These are phyloP conservation scores for Fistularia tabacaria DNA, from an alignment of 2,797 vertebrate genomes.

Conservation along the genomic window DNA sequence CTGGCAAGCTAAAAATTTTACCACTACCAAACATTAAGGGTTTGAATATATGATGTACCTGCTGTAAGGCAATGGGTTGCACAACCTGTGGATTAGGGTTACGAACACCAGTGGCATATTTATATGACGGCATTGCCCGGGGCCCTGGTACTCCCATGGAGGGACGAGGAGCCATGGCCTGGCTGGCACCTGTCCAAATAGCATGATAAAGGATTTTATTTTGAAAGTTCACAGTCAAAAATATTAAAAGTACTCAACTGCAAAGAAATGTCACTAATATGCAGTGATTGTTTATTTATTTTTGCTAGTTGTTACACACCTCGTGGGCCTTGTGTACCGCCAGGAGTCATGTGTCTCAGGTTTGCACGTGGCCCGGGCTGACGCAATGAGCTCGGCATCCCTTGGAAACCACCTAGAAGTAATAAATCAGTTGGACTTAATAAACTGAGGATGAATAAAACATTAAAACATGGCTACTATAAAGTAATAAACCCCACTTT, in stretches of 20 bases:
- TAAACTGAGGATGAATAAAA: too few relatives aligned
- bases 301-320: conserved; percentile 58
- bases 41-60: conserved; percentile 72
- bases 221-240: background rate
- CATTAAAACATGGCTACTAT: background rate
- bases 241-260: background rate
- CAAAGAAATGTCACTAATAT: background rate
- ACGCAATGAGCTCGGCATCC: conserved; percentile 88
- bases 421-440: background rate
- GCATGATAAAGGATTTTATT: background rate
- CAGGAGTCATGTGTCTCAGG: conserved; percentile 87
- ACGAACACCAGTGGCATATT: conserved; percentile 87
- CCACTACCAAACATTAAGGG: too few relatives aligned
- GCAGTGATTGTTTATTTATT: too few relatives aligned
- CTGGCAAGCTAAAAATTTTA: too few relatives aligned
- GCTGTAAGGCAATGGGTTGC: conserved; percentile 84
- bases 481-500: background rate
- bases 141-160: conserved; percentile 84
- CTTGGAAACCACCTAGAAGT: conserved; percentile 83
- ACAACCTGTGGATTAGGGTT: conserved; percentile 87
- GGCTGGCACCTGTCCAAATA: conserved; percentile 64
- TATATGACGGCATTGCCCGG: conserved; percentile 89
- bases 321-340: conserved; percentile 80
- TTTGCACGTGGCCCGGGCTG: conserved; percentile 90
- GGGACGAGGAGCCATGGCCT: conserved; percentile 83